Base-by-base conservation (phyloP, 2,113 vertebrate genomes). In the Dipodomys merriami region DNA sequence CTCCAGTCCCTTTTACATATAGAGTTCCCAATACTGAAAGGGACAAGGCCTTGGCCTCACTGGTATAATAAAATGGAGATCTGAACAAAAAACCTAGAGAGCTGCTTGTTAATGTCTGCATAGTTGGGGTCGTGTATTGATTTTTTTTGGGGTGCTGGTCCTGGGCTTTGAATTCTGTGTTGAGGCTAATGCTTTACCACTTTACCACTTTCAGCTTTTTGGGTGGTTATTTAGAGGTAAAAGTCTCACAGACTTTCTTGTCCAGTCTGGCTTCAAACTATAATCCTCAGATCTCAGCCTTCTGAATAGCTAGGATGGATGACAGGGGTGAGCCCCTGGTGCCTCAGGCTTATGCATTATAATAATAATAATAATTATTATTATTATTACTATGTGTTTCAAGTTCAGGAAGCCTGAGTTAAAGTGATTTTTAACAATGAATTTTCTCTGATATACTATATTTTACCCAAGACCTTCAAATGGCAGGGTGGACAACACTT, bases 101-200 rank as follows among this genome's bases (percentile, higher is more conserved):
- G 49, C 77, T 15, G 7, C 3, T 33, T 7, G 1, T 22, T 49
- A 15, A 11, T 5, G 4, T 15, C 68, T 35, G 23, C 35, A 0
- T 0, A 7, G 23, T 16, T 39, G 6, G 0, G 5, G 53, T 29
- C 73, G 29, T 1, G 0, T 23, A 20, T 0, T 5, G 64, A 35
- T 30, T 62, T 79, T 64, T 23, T 20, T 64, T 3, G 62, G 53
- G 53, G 53, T 57, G 53, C 53, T 57, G 53, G 53, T 57, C 15
- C 15, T 57, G 53, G 53, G 15, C 12, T 13, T 57, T 16, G 15
- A 57, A 57, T 57, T 57, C 53, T 18, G 15, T 11, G 53, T 18
- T 1, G 15, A 57, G 53, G 16, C 53, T 57, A 57, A 57, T 13
- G 53, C 15, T 57, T 57, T 57, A 57, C 15, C 53, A 18, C 53